Base-by-base conservation (phyloP, 2,797 vertebrate species). In the Alcedo quadribrachys region DNA sequence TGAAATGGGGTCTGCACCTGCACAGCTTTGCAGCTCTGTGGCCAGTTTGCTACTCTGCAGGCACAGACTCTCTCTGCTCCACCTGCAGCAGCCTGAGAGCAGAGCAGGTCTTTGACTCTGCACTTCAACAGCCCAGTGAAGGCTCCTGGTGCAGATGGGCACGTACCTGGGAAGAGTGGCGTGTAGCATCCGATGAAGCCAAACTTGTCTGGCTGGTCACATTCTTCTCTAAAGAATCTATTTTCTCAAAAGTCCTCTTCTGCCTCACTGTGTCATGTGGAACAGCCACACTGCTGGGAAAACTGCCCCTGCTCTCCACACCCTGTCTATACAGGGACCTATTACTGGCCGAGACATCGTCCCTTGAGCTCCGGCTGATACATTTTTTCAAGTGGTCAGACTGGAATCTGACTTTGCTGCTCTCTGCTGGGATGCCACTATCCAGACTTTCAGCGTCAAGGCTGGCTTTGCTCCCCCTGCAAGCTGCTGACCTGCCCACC, bases 231-330 rank as follows among this genome's bases (percentile, higher is more conserved):
- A 99, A 96, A 69, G 98, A 98, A 97, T 99, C 98, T 93, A 99
- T 98, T 95, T 99, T 99, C 93, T 99, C 98, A 91, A 98, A 99
- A 33, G 98, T 98, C 92, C 98, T 98, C 95, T 99, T 99, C 96
- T 99, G 98, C 65, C 98, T 97, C 43, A 98, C 94, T 42, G 97
- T 96, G 51, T 99, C 98, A 61, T 96, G 96, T 2, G 91, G 97
- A 25, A 83, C 73, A 53, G 94, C 76, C 33, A 68, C 55, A 40
- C 96, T 97, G 4, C 32, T 91, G 40, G 95, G 94, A 76, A 85
- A 85, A 79, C 51, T 92, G 18, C 92, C 97, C 70, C 91, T 90
- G 35, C 78, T 45, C 35, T 97, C 97, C 60, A 89, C 32, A 85
- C 97, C 95, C 8, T 95, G 85, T 66, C 97, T 97, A 45, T 96